phyloP scores from a whole-genome alignment of 1,140 invertebrate species.

The Ctenoplectra terminalis region DNA sequence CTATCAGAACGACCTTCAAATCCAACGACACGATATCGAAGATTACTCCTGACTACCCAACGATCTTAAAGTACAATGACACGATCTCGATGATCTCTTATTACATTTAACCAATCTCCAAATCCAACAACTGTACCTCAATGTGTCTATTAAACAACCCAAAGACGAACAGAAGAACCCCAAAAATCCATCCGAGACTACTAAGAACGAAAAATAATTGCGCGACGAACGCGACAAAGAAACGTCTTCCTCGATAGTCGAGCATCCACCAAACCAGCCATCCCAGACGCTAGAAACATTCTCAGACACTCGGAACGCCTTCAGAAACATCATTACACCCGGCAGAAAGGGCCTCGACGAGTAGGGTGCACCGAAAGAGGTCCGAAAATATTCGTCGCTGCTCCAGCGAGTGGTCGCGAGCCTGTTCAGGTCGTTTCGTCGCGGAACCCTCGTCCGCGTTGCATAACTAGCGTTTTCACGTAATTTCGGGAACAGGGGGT shows the following conservation, averaged over 20 bases:
- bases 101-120: no score
- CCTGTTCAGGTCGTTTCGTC: neutral
- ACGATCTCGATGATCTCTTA: no score
- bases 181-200: no score
- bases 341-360: neutral
- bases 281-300: neutral
- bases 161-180: no score
- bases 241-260: neutral
- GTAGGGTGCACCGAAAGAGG: neutral
- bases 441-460: neutral
- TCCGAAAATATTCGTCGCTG: neutral
- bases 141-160: no score
- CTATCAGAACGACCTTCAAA: neutral
- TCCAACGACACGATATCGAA: neutral
- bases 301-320: neutral
- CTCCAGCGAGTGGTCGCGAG: neutral
- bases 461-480: slow-evolving; percentile 15
- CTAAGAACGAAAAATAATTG: neutral
- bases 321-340: neutral
- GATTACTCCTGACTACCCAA: neutral
- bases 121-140: no score
- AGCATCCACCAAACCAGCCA: neutral
- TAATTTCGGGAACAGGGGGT: slow-evolving; percentile 25
- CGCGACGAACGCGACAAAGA: no score
- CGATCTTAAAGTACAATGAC: neutral